Percentiles rank a stretch among this genome's conserved stretches.
These are phyloP conservation scores for Phorcus lineatus DNA, from an alignment of 2,888 invertebrate genomes.

Conservation along the genomic window DNA sequence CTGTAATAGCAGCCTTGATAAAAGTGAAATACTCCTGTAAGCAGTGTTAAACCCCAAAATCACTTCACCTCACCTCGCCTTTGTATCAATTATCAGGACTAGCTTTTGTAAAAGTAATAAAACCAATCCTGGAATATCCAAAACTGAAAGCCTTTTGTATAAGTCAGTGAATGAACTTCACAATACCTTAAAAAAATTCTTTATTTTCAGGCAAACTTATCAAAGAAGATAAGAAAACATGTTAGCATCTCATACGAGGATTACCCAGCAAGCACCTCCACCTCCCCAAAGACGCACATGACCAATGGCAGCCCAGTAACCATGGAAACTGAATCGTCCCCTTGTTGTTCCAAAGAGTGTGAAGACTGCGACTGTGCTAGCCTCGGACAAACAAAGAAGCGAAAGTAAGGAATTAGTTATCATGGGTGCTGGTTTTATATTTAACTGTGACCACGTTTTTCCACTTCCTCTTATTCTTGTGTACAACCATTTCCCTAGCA, in stretches of 20 bases:
- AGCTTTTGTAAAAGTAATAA: too few relatives aligned
- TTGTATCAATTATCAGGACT: too few relatives aligned
- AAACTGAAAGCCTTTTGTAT: too few relatives aligned
- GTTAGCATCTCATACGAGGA: conserved; percentile 46
- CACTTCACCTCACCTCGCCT: too few relatives aligned
- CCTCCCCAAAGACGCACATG: not conserved
- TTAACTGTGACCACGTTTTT: too few relatives aligned
- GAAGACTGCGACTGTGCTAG: not conserved
- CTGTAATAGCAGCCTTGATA: too few relatives aligned
- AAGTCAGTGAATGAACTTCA: conserved; percentile 19
- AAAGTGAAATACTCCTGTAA: too few relatives aligned
- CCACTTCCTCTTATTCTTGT: too few relatives aligned
- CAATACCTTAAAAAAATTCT: not conserved
- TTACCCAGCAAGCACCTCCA: not conserved
- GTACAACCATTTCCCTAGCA: too few relatives aligned
- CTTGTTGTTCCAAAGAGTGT: not conserved
- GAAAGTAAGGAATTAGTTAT: not conserved
- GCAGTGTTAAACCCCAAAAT: too few relatives aligned
- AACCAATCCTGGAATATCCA: too few relatives aligned
- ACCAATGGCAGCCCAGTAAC: not conserved
- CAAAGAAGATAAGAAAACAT: conserved; percentile 35
- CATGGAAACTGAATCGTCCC: not conserved
- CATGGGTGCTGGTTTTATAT: too few relatives aligned
- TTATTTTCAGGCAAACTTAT: not conserved
- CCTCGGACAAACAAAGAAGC: conserved; percentile 11